Evolutionary conservation across 2,797 vertebrate genomes (phyloP), one percentile per base, ranked within the genome.

Genomic region (Lepilemur septentrionalis): DNA sequence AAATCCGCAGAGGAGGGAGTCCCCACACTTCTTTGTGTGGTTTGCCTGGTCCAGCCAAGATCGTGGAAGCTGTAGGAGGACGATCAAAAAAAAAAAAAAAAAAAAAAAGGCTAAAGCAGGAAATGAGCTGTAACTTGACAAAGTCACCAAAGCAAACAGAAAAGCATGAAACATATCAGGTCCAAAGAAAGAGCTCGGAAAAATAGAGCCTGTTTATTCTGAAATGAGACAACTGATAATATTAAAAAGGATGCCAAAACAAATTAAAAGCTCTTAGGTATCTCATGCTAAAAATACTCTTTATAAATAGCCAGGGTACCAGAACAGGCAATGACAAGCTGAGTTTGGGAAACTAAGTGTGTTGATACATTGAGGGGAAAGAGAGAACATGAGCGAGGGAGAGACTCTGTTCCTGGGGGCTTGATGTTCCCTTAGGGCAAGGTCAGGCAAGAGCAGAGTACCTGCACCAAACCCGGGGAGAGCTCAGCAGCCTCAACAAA

Each of bases 71-170:
- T 61, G 57, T 91, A 63, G 95, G 81, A 96, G 50, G 92, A 89
- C 79, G 80, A 93, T 72, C 6, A 76, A 81, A 85, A 86, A 69
- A 43, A 59, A 73, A 46, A 73, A 57, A 55, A 55, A 55, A 55
- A 55, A 23, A 7, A 80, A 85, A 89, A 72, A 46, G 20, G 38
- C 28, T 65, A 76, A 84, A 83, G 83, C 83, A 92, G 70, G 91
- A 98, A 97, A 96, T 91, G 52, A 96, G 89, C 91, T 97, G n/a
- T 95, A 82, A 89, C 59, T 91, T 91, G 85, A 95, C 67, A 93
- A 52, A 87, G 41, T 93, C 67, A 83, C 52, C 22, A 73, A 88
- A 81, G 46, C 48, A 87, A 88, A 90, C 28, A 87, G 84, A 92
- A 93, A 95, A 83, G 30, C 75, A 86, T 35, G 57, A 91, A 72